These are phyloP conservation scores for Tigriopus japonicus DNA, from an alignment of 1,140 invertebrate genomes.

Conservation along the genomic window DNA sequence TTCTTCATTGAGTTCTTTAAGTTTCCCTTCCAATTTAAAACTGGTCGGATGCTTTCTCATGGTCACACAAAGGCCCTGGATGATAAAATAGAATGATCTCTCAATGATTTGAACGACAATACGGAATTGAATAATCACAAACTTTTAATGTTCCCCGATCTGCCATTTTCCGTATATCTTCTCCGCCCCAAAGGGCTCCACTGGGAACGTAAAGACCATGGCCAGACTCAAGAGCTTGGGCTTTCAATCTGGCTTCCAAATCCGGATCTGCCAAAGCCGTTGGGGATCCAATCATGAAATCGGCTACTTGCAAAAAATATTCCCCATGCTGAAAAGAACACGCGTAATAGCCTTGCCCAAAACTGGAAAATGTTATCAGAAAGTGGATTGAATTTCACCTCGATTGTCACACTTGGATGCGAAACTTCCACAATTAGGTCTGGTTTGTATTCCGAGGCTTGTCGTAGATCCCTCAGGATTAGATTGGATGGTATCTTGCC, in stretches of 20 bases:
- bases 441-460: conserved; percentile 25
- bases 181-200: conserved; percentile 41
- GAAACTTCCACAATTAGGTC: conserved; percentile 41
- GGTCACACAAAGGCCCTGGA: conserved; percentile 31
- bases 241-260: conserved; percentile 20
- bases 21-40: conserved; percentile 29
- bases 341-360: neutral
- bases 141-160: conserved; percentile 31
- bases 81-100: neutral
- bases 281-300: conserved; percentile 33
- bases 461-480: conserved; percentile 25
- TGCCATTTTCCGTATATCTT: conserved; percentile 41
- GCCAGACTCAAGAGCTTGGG: neutral
- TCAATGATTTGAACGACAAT: neutral
- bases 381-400: conserved; percentile 14
- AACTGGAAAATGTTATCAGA: neutral
- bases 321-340: conserved; percentile 25
- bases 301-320: conserved; percentile 21
- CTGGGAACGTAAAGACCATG: conserved; percentile 35
- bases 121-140: no score
- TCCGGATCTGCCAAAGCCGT: conserved; percentile 32
- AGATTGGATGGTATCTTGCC: conserved; percentile 22
- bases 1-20: conserved; percentile 29
- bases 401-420: conserved; percentile 33
- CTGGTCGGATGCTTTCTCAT: conserved; percentile 41